Evolutionary conservation across 2,797 vertebrate species (phyloP).

Genomic region (Furcifer pardalis): DNA sequence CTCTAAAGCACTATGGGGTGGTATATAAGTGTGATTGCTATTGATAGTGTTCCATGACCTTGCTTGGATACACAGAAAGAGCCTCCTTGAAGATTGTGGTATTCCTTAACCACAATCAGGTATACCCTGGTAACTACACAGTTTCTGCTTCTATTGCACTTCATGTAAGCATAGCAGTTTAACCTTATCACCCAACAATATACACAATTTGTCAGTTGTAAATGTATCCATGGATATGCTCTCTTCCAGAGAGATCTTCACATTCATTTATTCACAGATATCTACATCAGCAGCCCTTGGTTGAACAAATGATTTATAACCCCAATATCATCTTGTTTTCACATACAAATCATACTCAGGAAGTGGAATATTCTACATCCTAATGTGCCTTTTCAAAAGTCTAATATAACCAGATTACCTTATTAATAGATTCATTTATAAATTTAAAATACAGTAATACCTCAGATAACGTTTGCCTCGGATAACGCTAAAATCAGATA

Average conservation of each 20-base stretch:
- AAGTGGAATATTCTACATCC: constrained; percentile 3
- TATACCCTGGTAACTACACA: too few species aligned
- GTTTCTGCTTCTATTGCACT: neutral
- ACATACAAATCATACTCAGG: neutral
- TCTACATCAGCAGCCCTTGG: neutral
- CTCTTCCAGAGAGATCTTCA: neutral
- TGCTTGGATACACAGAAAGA: neutral
- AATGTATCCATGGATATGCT: neutral
- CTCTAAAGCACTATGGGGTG: too few species aligned
- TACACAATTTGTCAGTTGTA: neutral
- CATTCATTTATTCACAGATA: neutral
- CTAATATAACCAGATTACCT: constrained; percentile 52
- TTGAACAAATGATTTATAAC: neutral
- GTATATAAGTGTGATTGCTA: too few species aligned
- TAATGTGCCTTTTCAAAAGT: constrained; percentile 35
- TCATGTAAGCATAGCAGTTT: neutral
- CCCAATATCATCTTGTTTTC: neutral
- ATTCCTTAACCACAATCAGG: neutral
- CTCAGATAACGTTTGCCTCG: too few species aligned
- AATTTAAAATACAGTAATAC: constrained; percentile 49
- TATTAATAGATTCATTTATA: constrained; percentile 47
- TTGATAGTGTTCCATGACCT: too few species aligned
- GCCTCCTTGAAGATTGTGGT: too few species aligned
- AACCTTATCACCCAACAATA: neutral
- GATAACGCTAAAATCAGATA: too few species aligned